Evolutionary conservation across 2,113 vertebrate species (phyloP), one percentile per base, ranked within the genome.

Genomic region (Calidris pugnax): DNA sequence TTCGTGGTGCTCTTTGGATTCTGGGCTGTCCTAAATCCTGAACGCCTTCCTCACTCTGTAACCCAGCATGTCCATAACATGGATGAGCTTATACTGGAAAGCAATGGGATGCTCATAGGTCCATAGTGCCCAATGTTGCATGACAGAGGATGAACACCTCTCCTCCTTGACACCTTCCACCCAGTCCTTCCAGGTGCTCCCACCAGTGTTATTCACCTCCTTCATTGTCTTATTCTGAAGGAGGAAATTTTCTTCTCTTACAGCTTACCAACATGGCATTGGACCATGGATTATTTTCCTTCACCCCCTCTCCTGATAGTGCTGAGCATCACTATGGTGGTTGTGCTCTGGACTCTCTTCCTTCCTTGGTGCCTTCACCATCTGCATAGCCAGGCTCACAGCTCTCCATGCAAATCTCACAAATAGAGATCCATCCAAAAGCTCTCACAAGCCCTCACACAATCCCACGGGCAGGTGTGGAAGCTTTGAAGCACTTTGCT

Each of bases 391-490:
- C 35, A 57, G 32, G 24, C 24, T 53, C 69, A 23, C 15, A 5
- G 5, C 14, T 10, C 11, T 76, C 37, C 41, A 7, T 18, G 10
- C 6, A 68, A 84, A 27, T 32, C 47, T 80, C n/a, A 76, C 14
- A 35, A 48, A 22, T 8, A 14, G 2, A 63, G 12, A 57, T 37
- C 35, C 45, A 60, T 8, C 59, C 37, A 72, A 55, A 68, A 91
- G 6, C 7, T 64, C 30, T 75, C 37, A 81, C 51, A 53, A 14
- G 4, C 5, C 39, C 41, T 45, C 43, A 35, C 6, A 51, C 4
- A 33, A 21, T 12, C 50, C 51, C 60, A 24, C 0, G 0, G 35
- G 48, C 20, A 68, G 28, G 14, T 37, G 16, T 14, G 15, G 35
- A 69, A 89, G 22, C 26, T 56, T 56, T 92, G 45, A 14, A 77